phyloP scores from a whole-genome alignment of 2,888 invertebrate genomes.

The Isoperla grammatica region DNA sequence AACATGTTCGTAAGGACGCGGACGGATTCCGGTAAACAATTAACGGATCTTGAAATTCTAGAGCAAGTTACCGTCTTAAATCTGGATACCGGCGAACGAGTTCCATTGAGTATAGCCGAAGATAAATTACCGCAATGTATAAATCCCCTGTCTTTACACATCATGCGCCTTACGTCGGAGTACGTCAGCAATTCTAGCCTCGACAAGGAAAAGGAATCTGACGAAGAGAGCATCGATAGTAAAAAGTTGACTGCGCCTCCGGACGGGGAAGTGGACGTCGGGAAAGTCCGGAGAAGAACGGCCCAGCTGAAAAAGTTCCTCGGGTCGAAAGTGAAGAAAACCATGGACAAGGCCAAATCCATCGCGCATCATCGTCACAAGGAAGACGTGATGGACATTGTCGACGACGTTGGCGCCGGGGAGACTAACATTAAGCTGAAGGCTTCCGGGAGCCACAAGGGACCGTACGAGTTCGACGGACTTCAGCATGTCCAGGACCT shows the following conservation, averaged over 20 bases:
- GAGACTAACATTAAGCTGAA: constrained; percentile 80
- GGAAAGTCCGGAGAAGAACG: constrained; percentile 47
- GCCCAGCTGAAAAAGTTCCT: constrained; percentile 67
- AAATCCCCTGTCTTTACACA: constrained; percentile 91
- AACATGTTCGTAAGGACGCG: constrained; percentile 72
- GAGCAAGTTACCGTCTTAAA: constrained; percentile 69
- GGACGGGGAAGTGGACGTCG: constrained; percentile 47
- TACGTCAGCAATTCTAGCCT: constrained; percentile 66
- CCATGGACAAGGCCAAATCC: constrained; percentile 85
- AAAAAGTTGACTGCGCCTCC: constrained; percentile 53
- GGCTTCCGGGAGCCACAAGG: constrained; percentile 93
- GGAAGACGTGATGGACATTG: constrained; percentile 79
- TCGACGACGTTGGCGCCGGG: constrained; percentile 65
- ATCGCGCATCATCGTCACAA: constrained; percentile 84
- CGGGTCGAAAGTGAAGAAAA: constrained; percentile 84
- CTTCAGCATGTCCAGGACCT: constrained; percentile 81
- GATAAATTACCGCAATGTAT: constrained; percentile 87
- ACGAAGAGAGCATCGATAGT: constrained; percentile 67
- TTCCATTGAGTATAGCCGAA: constrained; percentile 92
- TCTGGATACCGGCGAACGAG: constrained; percentile 71
- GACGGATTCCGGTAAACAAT: constrained; percentile 78
- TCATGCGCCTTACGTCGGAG: constrained; percentile 88
- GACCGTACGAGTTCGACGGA: constrained; percentile 92
- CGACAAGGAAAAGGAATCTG: constrained; percentile 66
- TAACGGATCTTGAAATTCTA: constrained; percentile 88